Evolutionary conservation across 2,113 vertebrate genomes (phyloP).

Genomic region (Hydrochoerus hydrochaeris): DNA sequence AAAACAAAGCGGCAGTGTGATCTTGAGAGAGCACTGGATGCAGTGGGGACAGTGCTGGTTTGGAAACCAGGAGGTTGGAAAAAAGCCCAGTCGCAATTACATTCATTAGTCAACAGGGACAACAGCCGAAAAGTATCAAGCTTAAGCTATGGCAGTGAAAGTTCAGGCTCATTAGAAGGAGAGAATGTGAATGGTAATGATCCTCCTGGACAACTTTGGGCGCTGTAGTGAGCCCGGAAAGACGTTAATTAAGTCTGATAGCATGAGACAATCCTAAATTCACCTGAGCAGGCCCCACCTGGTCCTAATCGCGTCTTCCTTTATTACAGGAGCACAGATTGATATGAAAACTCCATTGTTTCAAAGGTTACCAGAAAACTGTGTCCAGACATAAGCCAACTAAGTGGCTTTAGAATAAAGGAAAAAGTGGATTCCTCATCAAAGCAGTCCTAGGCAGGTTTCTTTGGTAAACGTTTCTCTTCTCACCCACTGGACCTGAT

Average conservation of each 20-base stretch:
- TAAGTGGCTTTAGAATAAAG: neutral
- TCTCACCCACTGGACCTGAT: neutral
- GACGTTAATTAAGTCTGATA: conserved; percentile 61
- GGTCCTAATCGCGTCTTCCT: neutral
- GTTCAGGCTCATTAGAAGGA: conserved; percentile 67
- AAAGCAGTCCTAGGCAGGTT: neutral
- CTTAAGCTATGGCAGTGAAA: neutral
- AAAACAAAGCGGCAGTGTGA: neutral
- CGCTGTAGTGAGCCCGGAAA: conserved; percentile 25
- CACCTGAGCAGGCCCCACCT: neutral
- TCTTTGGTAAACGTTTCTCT: neutral
- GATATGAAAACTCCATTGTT: conserved; percentile 49
- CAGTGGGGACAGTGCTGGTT: neutral
- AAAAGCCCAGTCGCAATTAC: conserved; percentile 43
- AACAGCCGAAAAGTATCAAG: neutral
- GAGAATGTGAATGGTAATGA: conserved; percentile 37
- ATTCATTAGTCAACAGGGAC: conserved; percentile 43
- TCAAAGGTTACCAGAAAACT: conserved; percentile 59
- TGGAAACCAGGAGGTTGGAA: neutral
- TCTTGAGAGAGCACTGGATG: conserved; percentile 10
- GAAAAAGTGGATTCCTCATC: neutral
- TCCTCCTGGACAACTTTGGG: neutral
- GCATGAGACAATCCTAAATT: neutral
- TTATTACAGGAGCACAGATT: conserved; percentile 52
- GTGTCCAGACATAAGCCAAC: neutral